Evolutionary conservation across 1,140 invertebrate genomes (phyloP).

Genomic region (Pinna nobilis): DNA sequence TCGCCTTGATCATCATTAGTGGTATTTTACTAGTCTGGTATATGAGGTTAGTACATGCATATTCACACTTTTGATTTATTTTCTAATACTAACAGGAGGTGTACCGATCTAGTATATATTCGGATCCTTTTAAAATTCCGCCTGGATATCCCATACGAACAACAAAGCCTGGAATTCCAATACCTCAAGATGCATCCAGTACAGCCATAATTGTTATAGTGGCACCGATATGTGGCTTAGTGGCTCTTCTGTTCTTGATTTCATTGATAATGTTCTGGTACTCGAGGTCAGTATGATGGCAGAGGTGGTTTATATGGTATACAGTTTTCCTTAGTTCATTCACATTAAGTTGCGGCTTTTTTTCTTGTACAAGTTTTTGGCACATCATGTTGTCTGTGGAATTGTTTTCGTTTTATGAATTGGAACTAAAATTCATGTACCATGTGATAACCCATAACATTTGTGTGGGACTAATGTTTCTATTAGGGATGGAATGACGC

Average conservation of each 20-base stretch:
- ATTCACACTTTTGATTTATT: slow-evolving; percentile 6
- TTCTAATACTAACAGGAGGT: slow-evolving; percentile 21
- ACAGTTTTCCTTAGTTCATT: no score
- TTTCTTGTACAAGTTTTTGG: no score
- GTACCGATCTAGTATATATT: slow-evolving; percentile 18
- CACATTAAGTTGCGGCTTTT: no score
- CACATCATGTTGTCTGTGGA: no score
- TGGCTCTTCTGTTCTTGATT: background rate
- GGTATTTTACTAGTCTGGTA: slow-evolving; percentile 74
- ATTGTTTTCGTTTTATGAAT: no score
- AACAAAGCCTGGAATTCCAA: background rate
- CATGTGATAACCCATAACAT: no score
- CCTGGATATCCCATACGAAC: background rate
- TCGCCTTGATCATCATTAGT: slow-evolving; percentile 75
- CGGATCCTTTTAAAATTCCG: background rate
- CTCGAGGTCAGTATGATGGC: background rate
- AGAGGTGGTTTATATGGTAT: no score
- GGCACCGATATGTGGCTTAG: background rate
- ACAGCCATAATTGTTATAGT: slow-evolving; percentile 12
- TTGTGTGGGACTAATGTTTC: no score
- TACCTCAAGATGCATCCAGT: slow-evolving; percentile 4
- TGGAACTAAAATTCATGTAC: no score
- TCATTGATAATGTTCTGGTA: background rate
- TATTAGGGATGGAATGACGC: no score
- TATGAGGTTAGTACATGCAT: slow-evolving; percentile 63